Base-by-base conservation (phyloP, 2,797 vertebrate species). In the Rhodeus uyekii region DNA sequence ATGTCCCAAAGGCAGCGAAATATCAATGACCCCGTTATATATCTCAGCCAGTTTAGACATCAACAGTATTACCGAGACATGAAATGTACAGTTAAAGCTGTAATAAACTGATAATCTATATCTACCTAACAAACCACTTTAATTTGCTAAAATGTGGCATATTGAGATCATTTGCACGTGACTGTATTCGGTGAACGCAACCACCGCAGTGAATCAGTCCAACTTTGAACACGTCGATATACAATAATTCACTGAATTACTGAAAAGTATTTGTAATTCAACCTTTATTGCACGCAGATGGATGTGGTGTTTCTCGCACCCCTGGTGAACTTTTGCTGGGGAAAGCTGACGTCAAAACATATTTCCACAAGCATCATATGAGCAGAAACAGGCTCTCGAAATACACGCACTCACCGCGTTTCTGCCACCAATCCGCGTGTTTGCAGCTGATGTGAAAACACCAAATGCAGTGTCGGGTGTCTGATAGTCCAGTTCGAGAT, bases 391-490 rank as follows among this genome's bases (percentile, higher is more conserved):
- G 34, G n/a, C 19, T 19, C 27, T 42, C 24, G 2, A 44, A 65
- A 76, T 27, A n/a, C 24, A 72, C 64, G 46, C 82, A 81, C 82
- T 84, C 61, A 83, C 82, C 82, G 27, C 16, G 36, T 68, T 36
- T 38, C 34, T 14, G 44, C 55, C 24, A 8, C 18, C 42, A 12
- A 19, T 38, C 39, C 48, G 48, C 50, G 72, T 48, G 3, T 77
- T 29, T 32, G 58, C 29, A 39, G 38, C 29, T 8, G 38, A 48
- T n/a, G 22, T 50, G 16, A 65, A 18, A 24, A 27, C n/a, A 68
- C 34, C n/a, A 27, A 44, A 27, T 0, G 48, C 16, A 29, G 5
- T 27, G 6, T 14, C 13, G 18, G 3, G 8, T 38, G 73, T 42
- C 12, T 4, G 32, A 68, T 4, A 38, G 32, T 60, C 24, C 68